Conservation (phyloP, 2,113 vertebrate genomes). For the Albula goreensis region DNA sequence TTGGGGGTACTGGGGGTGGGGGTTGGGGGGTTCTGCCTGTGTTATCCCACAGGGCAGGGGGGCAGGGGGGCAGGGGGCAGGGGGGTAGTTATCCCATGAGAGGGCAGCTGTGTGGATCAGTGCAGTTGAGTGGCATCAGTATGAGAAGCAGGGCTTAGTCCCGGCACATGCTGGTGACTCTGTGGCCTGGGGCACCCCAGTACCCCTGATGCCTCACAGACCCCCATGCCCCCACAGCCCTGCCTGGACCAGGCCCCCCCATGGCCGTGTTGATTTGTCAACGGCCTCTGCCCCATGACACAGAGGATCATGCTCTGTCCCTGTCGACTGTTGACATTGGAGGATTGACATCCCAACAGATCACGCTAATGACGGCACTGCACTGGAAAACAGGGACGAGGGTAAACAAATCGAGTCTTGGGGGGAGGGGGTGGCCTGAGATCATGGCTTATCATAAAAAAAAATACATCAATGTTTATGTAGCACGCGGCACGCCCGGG, state of each 20-base stretch:
- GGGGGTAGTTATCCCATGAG: too few species aligned
- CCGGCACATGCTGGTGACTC: background rate
- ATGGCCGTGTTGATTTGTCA: background rate
- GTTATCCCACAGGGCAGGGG: background rate
- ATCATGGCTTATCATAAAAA: background rate
- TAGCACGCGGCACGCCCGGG: background rate
- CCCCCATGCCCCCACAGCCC: background rate
- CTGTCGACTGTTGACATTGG: background rate
- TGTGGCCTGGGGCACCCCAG: background rate
- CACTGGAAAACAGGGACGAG: background rate
- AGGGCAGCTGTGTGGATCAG: background rate
- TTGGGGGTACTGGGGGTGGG: background rate
- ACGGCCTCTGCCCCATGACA: background rate
- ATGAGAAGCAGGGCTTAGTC: background rate
- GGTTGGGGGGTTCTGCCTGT: background rate
- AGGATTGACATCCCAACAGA: background rate
- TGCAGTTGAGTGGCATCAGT: background rate
- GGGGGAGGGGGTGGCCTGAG: background rate
- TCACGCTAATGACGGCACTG: background rate
- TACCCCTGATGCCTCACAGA: background rate
- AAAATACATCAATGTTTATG: background rate
- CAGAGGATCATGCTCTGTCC: background rate
- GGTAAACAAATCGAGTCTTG: background rate
- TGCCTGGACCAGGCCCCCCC: background rate
- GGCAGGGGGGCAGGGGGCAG: background rate